Conservation (phyloP, 1,140 invertebrate genomes). For the Radopholus similis region DNA sequence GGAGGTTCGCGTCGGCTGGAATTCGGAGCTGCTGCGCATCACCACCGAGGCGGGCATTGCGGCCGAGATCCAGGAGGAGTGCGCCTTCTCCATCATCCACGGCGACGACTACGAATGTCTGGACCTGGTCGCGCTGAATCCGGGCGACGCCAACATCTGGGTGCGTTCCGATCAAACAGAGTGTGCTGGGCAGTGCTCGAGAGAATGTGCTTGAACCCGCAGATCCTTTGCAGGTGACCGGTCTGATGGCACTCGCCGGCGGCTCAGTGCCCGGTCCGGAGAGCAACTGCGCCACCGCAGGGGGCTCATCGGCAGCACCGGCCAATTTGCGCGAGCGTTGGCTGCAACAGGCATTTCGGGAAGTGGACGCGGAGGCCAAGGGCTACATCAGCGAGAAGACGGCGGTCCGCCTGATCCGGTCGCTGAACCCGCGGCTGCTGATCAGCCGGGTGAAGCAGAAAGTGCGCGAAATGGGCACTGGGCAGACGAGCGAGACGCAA, state of each 20-base stretch:
- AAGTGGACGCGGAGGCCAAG: constrained; percentile 62
- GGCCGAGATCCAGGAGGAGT: constrained; percentile 65
- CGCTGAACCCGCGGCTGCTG: constrained; percentile 64
- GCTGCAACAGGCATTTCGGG: constrained; percentile 66
- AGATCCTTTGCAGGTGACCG: constrained; percentile 31
- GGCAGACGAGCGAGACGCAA: neutral
- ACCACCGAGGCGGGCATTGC: constrained; percentile 63
- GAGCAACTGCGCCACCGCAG: constrained; percentile 34
- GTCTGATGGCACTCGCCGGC: constrained; percentile 54
- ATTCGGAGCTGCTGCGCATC: constrained; percentile 66
- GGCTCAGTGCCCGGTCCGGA: constrained; percentile 25
- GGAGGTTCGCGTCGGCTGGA: constrained; percentile 67
- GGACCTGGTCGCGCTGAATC: constrained; percentile 67
- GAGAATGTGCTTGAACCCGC: constrained; percentile 50
- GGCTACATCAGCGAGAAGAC: constrained; percentile 65
- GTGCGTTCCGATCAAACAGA: constrained; percentile 61
- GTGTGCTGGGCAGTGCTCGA: no score
- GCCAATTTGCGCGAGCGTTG: constrained; percentile 61
- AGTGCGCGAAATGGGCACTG: constrained; percentile 60
- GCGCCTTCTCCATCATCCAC: constrained; percentile 69
- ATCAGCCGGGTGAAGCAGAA: constrained; percentile 64
- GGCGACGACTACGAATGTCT: constrained; percentile 68
- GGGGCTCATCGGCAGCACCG: neutral
- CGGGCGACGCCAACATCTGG: constrained; percentile 70
- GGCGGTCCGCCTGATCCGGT: constrained; percentile 65